Evolutionary conservation across 1,140 invertebrate genomes (phyloP).

Genomic region (Andrena cerasifolii): DNA sequence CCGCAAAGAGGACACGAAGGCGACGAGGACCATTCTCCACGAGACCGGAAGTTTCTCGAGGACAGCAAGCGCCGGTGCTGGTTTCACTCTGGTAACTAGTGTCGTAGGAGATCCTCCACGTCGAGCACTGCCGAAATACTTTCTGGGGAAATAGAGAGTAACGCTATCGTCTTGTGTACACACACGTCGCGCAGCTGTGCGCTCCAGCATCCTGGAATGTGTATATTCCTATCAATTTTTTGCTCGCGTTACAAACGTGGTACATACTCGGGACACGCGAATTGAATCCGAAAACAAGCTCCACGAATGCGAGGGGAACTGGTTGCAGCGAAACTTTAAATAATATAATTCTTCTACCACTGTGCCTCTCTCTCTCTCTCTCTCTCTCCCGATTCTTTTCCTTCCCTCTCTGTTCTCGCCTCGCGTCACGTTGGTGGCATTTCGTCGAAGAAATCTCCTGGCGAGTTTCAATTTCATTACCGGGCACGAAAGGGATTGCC

Average conservation of each 20-base stretch:
- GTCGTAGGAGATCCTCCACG: too few species aligned
- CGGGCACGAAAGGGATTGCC: constrained; percentile 17
- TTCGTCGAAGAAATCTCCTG: constrained; percentile 1
- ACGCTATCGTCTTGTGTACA: too few species aligned
- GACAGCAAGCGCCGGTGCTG: background rate
- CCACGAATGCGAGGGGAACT: background rate
- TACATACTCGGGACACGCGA: background rate
- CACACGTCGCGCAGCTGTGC: too few species aligned
- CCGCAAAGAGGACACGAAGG: background rate
- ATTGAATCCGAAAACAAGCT: constrained; percentile 47
- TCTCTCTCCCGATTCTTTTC: background rate
- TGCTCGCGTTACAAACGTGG: too few species aligned
- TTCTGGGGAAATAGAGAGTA: too few species aligned
- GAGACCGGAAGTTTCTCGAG: constrained; percentile 16
- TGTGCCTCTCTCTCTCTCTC: too few species aligned
- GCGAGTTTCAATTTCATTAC: constrained; percentile 51
- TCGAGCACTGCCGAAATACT: too few species aligned
- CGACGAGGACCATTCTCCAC: background rate
- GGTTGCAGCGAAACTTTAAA: constrained; percentile 53
- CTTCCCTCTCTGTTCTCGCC: too few species aligned
- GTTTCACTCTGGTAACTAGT: too few species aligned
- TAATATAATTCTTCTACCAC: constrained; percentile 59
- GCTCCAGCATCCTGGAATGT: too few species aligned
- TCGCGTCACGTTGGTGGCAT: background rate
- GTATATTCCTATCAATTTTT: too few species aligned